These are phyloP conservation scores for Plutomurus gul DNA, from an alignment of 1,140 invertebrate species.

Conservation along the genomic window DNA sequence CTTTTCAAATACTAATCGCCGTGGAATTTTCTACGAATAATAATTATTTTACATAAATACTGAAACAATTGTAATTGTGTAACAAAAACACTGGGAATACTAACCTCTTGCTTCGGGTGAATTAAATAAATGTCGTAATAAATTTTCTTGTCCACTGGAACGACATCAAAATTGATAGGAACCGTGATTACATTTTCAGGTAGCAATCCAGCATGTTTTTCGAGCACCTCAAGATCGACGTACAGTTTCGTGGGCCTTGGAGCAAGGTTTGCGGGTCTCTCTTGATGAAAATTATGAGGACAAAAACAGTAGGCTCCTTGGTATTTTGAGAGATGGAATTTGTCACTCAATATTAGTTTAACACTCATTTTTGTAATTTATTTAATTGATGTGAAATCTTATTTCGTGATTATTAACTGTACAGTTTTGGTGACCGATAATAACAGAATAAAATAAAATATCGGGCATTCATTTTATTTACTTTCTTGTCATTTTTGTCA, in stretches of 20 bases:
- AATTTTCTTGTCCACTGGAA: conserved; percentile 28
- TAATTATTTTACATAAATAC: background rate
- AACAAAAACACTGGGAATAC: background rate
- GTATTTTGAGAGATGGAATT: background rate
- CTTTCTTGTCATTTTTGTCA: too few relatives aligned
- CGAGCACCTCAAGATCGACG: background rate
- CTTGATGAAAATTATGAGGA: background rate
- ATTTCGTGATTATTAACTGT: too few relatives aligned
- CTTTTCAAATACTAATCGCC: background rate
- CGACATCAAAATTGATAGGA: conserved; percentile 15
- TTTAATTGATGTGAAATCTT: too few relatives aligned
- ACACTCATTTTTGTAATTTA: conserved; percentile 15
- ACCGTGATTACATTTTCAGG: background rate
- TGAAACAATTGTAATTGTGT: background rate
- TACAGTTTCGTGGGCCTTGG: background rate
- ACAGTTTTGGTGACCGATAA: too few relatives aligned
- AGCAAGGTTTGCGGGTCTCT: too few relatives aligned
- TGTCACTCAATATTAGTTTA: background rate
- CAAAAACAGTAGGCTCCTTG: background rate
- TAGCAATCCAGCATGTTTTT: background rate
- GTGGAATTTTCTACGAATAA: background rate
- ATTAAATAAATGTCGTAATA: background rate
- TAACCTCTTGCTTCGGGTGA: background rate
- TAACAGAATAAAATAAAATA: too few relatives aligned
- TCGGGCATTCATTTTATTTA: too few relatives aligned